Evolutionary conservation across 2,888 invertebrate genomes (phyloP).

Genomic region (Patella pellucida): DNA sequence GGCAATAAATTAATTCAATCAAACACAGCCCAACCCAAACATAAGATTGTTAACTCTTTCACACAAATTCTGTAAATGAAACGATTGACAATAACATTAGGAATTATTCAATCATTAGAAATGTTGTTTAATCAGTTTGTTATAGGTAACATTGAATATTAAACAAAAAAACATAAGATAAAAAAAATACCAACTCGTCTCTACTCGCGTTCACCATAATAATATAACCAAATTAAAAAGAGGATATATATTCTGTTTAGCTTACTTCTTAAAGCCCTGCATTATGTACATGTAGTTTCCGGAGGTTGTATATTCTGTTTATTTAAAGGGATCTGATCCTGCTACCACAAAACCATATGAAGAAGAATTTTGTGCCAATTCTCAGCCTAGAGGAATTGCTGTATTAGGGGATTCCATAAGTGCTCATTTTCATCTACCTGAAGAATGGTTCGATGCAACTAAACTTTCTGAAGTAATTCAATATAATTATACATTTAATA

Average conservation of each 20-base stretch:
- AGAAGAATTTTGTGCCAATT: conserved; percentile 64
- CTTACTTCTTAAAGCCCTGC: neutral
- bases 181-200: too few species aligned
- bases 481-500: too few species aligned
- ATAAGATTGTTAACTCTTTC: too few species aligned
- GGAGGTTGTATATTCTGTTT: neutral
- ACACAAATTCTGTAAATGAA: too few species aligned
- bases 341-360: conserved; percentile 62
- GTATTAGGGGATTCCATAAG: conserved; percentile 73
- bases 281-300: neutral
- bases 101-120: too few species aligned
- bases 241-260: neutral
- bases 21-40: too few species aligned
- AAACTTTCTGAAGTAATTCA: conserved; percentile 49
- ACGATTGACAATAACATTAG: too few species aligned
- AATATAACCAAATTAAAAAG: neutral
- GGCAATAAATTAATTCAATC: too few species aligned
- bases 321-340: conserved; percentile 63
- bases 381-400: conserved; percentile 64
- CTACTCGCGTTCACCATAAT: too few species aligned
- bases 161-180: too few species aligned
- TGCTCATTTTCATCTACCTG: conserved; percentile 74
- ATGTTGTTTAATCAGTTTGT: too few species aligned
- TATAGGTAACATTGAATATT: too few species aligned
- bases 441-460: conserved; percentile 71